phyloP scores from a whole-genome alignment of 2,113 vertebrate species.

The Mesitornis unicolor region DNA sequence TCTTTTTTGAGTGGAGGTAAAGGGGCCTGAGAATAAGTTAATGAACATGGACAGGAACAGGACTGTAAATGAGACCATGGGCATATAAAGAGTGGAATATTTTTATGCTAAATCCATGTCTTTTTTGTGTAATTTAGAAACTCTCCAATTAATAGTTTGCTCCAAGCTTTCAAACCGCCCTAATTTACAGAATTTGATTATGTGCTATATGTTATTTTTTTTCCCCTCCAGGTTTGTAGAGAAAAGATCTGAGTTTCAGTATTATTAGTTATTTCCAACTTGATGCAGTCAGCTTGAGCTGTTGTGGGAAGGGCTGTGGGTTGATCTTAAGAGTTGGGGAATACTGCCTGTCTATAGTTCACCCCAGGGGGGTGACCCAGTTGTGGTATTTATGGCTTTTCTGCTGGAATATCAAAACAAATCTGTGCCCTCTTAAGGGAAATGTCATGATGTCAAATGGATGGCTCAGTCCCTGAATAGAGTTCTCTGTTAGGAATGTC shows the following conservation, averaged over 20 bases:
- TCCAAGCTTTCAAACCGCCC: neutral
- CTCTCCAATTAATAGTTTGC: neutral
- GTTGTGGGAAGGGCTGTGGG: neutral
- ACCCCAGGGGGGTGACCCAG: neutral
- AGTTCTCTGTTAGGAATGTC: neutral
- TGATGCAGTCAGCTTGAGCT: neutral
- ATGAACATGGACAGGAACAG: neutral
- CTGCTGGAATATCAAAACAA: neutral
- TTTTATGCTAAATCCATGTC: neutral
- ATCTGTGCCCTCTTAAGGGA: neutral
- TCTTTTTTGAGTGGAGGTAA: neutral
- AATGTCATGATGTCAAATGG: neutral
- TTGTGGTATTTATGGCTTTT: neutral
- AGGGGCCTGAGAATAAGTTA: neutral
- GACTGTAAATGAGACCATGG: neutral
- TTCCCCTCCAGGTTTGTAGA: neutral
- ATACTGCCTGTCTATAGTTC: neutral
- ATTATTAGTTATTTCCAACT: neutral
- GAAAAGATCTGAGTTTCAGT: neutral
- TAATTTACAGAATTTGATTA: neutral
- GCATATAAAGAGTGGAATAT: neutral
- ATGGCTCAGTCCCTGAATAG: neutral
- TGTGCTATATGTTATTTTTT: neutral
- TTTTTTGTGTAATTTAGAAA: neutral
- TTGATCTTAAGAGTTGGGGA: neutral